Conservation (phyloP, 2,888 invertebrate genomes). For the Pilophorus perplexus region DNA sequence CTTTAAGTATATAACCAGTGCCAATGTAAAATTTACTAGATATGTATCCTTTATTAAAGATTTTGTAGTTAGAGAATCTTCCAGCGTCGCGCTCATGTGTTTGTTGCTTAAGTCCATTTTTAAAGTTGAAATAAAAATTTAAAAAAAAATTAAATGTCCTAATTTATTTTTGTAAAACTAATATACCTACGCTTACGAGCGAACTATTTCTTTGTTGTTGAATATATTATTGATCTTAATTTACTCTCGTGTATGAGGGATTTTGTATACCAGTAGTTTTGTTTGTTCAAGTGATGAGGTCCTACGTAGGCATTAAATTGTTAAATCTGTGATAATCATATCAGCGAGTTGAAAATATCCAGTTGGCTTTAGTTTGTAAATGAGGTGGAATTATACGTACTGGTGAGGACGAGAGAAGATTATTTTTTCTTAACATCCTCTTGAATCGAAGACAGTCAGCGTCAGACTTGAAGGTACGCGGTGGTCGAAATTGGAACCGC, state of each 20-base stretch:
- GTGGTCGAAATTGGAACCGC: too few species aligned
- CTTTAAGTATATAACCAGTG: too few species aligned
- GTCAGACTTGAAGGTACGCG: too few species aligned
- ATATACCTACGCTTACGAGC: constrained; percentile 6
- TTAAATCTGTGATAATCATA: constrained; percentile 32
- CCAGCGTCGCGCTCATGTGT: constrained; percentile 21
- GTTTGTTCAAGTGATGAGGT: neutral
- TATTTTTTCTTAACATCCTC: too few species aligned
- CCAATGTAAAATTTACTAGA: too few species aligned
- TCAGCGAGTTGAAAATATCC: constrained; percentile 14
- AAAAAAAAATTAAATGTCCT: constrained; percentile 11
- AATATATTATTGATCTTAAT: neutral
- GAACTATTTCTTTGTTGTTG: constrained; percentile 5
- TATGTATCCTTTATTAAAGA: too few species aligned
- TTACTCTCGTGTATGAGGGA: neutral
- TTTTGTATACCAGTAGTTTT: neutral
- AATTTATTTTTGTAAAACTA: constrained; percentile 27
- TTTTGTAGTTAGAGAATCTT: too few species aligned
- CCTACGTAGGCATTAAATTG: constrained; percentile 9
- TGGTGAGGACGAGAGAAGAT: neutral
- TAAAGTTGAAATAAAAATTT: constrained; percentile 5
- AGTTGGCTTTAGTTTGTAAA: constrained; percentile 4
- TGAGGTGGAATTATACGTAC: neutral
- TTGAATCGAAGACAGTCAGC: too few species aligned
- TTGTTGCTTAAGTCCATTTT: constrained; percentile 21